phyloP scores from a whole-genome alignment of 2,888 invertebrate species.

The Parochlus steinenii region DNA sequence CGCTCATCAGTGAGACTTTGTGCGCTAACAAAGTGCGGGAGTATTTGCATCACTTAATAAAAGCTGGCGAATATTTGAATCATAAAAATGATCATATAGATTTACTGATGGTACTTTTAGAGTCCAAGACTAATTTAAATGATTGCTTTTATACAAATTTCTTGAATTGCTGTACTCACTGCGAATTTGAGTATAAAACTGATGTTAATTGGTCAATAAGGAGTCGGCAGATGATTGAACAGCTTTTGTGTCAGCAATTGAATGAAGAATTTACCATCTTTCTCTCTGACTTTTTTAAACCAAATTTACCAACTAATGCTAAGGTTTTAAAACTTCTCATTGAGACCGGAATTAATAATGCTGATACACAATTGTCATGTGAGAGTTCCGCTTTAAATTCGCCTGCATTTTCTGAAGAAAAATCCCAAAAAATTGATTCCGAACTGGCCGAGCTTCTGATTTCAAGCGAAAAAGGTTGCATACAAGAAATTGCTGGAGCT shows the following conservation, averaged over 20 bases:
- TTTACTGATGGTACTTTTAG: slow-evolving; percentile 27
- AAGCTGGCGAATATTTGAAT: slow-evolving; percentile 43
- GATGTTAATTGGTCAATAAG: slow-evolving; percentile 28
- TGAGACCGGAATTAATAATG: slow-evolving; percentile 51
- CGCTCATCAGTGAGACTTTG: slow-evolving; percentile 47
- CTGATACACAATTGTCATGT: slow-evolving; percentile 27
- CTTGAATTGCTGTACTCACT: slow-evolving; percentile 28
- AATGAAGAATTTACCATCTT: slow-evolving; percentile 27
- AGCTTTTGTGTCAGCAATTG: slow-evolving; percentile 29
- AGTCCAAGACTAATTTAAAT: slow-evolving; percentile 27
- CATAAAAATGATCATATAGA: slow-evolving; percentile 26
- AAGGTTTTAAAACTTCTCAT: slow-evolving; percentile 53
- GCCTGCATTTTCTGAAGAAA: slow-evolving; percentile 28
- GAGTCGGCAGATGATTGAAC: slow-evolving; percentile 27
- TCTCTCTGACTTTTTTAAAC: slow-evolving; percentile 36
- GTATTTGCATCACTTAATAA: slow-evolving; percentile 51
- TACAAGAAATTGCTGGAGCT: slow-evolving; percentile 21
- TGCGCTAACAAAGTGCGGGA: slow-evolving; percentile 59
- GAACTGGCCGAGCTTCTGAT: slow-evolving; percentile 29
- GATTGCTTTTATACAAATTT: slow-evolving; percentile 35
- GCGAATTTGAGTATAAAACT: slow-evolving; percentile 28
- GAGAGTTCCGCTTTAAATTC: slow-evolving; percentile 29
- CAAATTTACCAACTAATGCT: slow-evolving; percentile 48
- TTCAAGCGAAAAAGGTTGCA: slow-evolving; percentile 28
- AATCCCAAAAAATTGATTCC: slow-evolving; percentile 30